Percentiles rank a stretch among this genome's conserved stretches.
phyloP scores from a whole-genome alignment of 2,888 invertebrate genomes.

The Brachynemurus nebulosus region DNA sequence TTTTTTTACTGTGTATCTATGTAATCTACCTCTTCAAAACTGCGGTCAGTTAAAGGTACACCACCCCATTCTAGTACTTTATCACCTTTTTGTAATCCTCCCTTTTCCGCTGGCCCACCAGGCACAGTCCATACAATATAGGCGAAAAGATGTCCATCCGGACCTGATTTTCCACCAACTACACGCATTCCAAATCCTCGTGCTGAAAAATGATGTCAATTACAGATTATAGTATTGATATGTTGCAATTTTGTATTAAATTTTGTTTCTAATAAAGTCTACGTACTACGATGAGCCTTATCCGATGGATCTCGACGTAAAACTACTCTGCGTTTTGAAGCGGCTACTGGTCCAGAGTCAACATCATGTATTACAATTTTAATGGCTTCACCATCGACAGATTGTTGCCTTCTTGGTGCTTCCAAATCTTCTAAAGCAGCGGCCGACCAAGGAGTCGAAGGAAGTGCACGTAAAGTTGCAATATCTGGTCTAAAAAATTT shows the following conservation, averaged over 20 bases:
- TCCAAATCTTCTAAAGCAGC: slow-evolving; percentile 48
- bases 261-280: background rate
- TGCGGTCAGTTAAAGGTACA: slow-evolving; percentile 75
- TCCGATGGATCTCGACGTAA: slow-evolving; percentile 66
- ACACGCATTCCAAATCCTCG: slow-evolving; percentile 91
- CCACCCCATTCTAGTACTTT: slow-evolving; percentile 89
- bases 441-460: slow-evolving; percentile 42
- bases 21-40: slow-evolving; percentile 69
- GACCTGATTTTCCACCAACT: slow-evolving; percentile 79
- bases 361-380: slow-evolving; percentile 89
- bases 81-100: slow-evolving; percentile 77
- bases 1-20: too few relatives aligned
- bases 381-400: slow-evolving; percentile 82
- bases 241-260: background rate
- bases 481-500: slow-evolving; percentile 61
- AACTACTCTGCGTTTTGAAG: slow-evolving; percentile 58
- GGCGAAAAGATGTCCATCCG: slow-evolving; percentile 76
- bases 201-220: slow-evolving; percentile 37
- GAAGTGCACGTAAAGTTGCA: slow-evolving; percentile 35
- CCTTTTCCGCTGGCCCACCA: slow-evolving; percentile 82
- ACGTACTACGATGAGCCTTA: slow-evolving; percentile 76
- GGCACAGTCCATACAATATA: slow-evolving; percentile 87
- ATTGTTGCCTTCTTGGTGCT: slow-evolving; percentile 59
- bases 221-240: background rate
- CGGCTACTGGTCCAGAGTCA: slow-evolving; percentile 52